A percentile compares a stretch with the other conserved stretches of the same genome.
phyloP scores from a whole-genome alignment of 2,797 vertebrate genomes.

The Phoxinus dragarum region DNA sequence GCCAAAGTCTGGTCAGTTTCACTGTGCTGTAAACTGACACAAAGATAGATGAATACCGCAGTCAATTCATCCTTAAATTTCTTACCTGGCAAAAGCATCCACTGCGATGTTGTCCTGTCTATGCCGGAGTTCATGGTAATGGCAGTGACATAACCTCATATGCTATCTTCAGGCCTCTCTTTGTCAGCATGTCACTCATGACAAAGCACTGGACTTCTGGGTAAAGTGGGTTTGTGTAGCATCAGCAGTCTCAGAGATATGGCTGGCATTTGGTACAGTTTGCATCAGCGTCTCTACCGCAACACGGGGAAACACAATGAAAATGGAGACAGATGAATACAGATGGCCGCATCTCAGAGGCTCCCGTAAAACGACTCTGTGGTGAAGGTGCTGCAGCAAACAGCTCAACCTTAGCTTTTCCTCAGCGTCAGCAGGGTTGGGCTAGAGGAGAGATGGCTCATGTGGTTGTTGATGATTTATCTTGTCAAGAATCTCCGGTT shows the following conservation, averaged over 20 bases:
- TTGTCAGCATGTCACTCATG: constrained; percentile 53
- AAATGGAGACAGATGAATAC: constrained; percentile 63
- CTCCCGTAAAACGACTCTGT: constrained; percentile 49
- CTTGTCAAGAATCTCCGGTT: constrained; percentile 37
- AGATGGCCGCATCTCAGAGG: constrained; percentile 52
- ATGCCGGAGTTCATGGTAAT: constrained; percentile 37
- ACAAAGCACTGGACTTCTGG: constrained; percentile 52
- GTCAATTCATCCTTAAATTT: constrained; percentile 28
- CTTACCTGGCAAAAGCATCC: constrained; percentile 25
- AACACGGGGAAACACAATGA: constrained; percentile 45
- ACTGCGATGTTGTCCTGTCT: constrained; percentile 17
- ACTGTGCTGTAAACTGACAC: background rate
- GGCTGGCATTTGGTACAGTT: constrained; percentile 57
- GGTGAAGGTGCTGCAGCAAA: constrained; percentile 44
- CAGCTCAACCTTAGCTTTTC: constrained; percentile 42
- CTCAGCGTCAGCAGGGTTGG: constrained; percentile 48
- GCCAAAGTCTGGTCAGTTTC: background rate
- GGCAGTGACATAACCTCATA: constrained; percentile 47
- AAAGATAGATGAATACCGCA: constrained; percentile 34
- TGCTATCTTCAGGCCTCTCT: constrained; percentile 43
- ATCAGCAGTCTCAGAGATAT: constrained; percentile 59
- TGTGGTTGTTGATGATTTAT: constrained; percentile 44
- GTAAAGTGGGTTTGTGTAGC: constrained; percentile 57
- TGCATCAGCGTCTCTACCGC: constrained; percentile 55
- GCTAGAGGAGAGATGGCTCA: constrained; percentile 44